A percentile compares a stretch with the other conserved stretches of the same genome.
Evolutionary conservation across 2,113 vertebrate species (phyloP).

Genomic region (Gobiocypris rarus): DNA sequence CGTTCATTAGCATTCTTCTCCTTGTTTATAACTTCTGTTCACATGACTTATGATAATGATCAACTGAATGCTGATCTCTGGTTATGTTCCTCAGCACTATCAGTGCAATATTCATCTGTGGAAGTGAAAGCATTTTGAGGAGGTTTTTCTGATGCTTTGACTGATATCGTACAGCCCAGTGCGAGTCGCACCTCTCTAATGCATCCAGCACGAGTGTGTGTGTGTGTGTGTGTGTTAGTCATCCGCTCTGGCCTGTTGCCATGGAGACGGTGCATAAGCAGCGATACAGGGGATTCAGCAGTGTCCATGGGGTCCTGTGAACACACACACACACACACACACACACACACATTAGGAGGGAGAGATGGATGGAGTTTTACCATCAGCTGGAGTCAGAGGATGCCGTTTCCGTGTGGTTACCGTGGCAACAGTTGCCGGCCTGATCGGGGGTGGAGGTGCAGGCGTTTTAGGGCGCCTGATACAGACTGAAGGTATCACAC

Average conservation of each 20-base stretch:
- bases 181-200: background rate
- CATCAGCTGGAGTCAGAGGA: conserved; percentile 51
- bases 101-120: background rate
- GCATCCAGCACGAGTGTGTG: conserved; percentile 5
- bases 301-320: conserved; percentile 50
- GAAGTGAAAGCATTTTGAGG: background rate
- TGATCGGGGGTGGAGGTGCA: conserved; percentile 46
- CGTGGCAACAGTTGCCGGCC: conserved; percentile 52
- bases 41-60: fast-evolving
- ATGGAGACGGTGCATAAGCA: conserved; percentile 53
- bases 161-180: background rate
- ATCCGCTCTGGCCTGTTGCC: conserved; percentile 55
- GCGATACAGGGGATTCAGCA: conserved; percentile 37
- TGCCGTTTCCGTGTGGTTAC: conserved; percentile 52
- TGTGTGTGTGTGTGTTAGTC: conserved; percentile 28
- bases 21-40: too few species aligned
- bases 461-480: conserved; percentile 48
- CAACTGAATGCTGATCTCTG: too few species aligned
- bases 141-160: background rate
- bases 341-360: conserved; percentile 13
- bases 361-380: conserved; percentile 36
- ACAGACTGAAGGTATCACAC: conserved; percentile 29
- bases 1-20: too few species aligned
- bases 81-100: background rate
- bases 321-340: conserved; percentile 35